A percentile compares a stretch with the other conserved stretches of the same genome.
Evolutionary conservation across 2,113 vertebrate genomes (phyloP).

Genomic region (Halcyon malimbica): DNA sequence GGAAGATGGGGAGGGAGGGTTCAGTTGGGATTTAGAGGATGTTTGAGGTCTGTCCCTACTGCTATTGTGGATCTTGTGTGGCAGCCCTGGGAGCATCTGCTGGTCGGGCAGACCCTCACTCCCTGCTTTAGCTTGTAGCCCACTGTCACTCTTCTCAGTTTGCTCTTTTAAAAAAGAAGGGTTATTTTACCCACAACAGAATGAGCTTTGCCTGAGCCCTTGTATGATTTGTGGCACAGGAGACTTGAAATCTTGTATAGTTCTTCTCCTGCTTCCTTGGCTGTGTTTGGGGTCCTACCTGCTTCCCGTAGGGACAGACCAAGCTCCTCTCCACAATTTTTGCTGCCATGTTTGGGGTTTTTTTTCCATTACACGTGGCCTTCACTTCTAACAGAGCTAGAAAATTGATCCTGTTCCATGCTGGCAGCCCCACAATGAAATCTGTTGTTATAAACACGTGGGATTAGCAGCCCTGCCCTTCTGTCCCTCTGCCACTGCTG

Average conservation of each 20-base stretch:
- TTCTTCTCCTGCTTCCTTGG: not conserved
- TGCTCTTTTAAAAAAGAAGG: not conserved
- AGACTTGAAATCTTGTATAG: not conserved
- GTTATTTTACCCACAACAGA: not conserved
- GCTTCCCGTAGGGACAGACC: not conserved
- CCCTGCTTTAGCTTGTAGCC: not conserved
- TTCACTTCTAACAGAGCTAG: not conserved
- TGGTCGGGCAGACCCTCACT: not conserved
- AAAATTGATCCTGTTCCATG: not conserved
- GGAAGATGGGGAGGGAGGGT: not conserved
- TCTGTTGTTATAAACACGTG: not conserved
- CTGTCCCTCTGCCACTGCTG: not conserved
- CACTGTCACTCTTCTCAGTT: not conserved
- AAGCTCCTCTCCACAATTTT: not conserved
- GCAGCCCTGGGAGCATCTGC: not conserved
- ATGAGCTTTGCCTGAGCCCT: not conserved
- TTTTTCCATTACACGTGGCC: not conserved
- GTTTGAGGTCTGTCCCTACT: not conserved
- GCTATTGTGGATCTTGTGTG: not conserved
- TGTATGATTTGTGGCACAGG: not conserved
- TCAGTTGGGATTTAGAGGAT: not conserved
- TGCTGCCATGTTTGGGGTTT: not conserved
- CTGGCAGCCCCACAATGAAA: not conserved
- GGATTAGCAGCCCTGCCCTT: not conserved
- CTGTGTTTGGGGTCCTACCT: not conserved